Conservation (phyloP, 2,888 invertebrate species). For the Pollenia griseotomentosa region DNA sequence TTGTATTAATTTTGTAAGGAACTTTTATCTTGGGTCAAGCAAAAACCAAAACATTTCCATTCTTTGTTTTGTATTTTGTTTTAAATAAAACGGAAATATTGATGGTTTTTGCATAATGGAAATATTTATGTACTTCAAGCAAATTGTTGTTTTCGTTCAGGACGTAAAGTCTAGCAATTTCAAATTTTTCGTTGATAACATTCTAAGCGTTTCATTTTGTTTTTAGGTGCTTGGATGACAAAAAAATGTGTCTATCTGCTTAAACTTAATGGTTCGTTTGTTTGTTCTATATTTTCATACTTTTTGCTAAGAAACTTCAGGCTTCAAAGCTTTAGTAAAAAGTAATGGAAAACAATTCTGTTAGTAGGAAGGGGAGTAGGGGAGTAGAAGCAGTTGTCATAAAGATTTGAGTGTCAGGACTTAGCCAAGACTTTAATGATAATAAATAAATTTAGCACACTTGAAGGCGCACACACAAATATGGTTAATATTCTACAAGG, state of each 20-base stretch:
- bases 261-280: conserved; percentile 62
- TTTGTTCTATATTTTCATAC: conserved; percentile 16
- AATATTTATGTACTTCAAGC: conserved; percentile 11
- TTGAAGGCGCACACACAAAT: conserved; percentile 67
- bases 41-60: conserved; percentile 57
- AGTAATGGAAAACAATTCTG: neutral
- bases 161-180: conserved; percentile 35
- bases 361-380: rapidly evolving
- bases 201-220: conserved; percentile 21
- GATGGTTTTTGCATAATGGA: conserved; percentile 53
- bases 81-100: conserved; percentile 61
- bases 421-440: conserved; percentile 74
- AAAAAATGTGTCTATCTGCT: conserved; percentile 39
- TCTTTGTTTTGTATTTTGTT: conserved; percentile 11
- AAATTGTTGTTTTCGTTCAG: conserved; percentile 21
- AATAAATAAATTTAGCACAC: conserved; percentile 80
- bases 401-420: conserved; percentile 23
- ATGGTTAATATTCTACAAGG: conserved; percentile 42
- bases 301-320: conserved; percentile 20
- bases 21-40: conserved; percentile 52
- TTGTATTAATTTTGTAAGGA: conserved; percentile 1
- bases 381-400: conserved; percentile 10
- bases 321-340: neutral
- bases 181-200: conserved; percentile 26
- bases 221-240: conserved; percentile 38